Conservation (phyloP, 1,140 invertebrate genomes). For the Panulirus ornatus region DNA sequence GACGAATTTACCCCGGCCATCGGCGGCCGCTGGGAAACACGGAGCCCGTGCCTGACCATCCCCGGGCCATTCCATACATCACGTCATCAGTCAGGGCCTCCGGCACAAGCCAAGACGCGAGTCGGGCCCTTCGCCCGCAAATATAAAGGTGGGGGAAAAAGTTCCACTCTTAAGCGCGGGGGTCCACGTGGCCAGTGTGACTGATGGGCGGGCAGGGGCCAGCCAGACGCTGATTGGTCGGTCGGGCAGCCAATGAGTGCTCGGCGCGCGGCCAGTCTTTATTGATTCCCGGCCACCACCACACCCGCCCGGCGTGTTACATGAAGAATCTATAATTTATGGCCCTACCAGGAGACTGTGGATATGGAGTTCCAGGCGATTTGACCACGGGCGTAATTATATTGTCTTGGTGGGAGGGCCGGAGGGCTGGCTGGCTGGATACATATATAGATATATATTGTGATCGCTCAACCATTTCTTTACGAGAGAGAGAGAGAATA, state of each 20-base stretch:
- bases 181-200: conserved; percentile 69
- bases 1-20: not conserved
- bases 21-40: not conserved
- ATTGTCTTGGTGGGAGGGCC: no score
- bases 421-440: no score
- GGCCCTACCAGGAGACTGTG: conserved; percentile 49
- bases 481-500: no score
- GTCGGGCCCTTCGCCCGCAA: not conserved
- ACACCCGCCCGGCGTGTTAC: conserved; percentile 44
- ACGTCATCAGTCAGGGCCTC: no score
- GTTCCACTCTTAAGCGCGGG: conserved; percentile 8
- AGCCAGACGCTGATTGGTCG: conserved; percentile 68
- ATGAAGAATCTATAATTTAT: conserved; percentile 71
- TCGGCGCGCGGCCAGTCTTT: conserved; percentile 67
- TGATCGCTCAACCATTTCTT: no score
- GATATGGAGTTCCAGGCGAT: conserved; percentile 32
- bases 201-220: conserved; percentile 69
- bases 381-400: conserved; percentile 60
- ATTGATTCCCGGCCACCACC: conserved; percentile 68
- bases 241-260: conserved; percentile 66
- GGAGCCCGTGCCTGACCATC: not conserved
- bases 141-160: conserved; percentile 29
- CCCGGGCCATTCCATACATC: no score
- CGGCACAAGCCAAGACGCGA: not conserved
- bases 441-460: no score